Conservation (phyloP, 2,888 invertebrate genomes). For the Priocnemis perturbator region DNA sequence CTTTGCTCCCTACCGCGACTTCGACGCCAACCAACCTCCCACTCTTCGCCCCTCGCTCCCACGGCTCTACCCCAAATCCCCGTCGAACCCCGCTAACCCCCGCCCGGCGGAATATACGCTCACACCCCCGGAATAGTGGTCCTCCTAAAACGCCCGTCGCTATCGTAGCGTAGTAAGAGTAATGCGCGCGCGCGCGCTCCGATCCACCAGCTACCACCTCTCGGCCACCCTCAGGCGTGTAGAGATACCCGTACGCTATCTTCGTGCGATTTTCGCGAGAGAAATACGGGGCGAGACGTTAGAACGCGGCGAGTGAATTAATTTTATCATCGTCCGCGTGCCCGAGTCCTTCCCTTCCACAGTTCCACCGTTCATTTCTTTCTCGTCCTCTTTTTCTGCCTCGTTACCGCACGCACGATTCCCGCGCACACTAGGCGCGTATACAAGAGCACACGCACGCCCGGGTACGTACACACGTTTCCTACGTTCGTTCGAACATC, state of each 20-base stretch:
- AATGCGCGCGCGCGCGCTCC: constrained; percentile 64
- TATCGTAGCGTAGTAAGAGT: constrained; percentile 68
- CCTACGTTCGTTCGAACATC: constrained; percentile 19
- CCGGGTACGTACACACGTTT: constrained; percentile 10
- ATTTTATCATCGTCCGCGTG: constrained; percentile 1
- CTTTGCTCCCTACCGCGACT: constrained; percentile 16
- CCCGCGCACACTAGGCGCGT: not conserved
- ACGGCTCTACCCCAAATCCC: constrained; percentile 16
- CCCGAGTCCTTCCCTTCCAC: constrained; percentile 12
- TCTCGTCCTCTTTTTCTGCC: not conserved
- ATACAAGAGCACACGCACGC: constrained; percentile 22
- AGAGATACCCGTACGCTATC: constrained; percentile 36
- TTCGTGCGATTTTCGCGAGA: constrained; percentile 37
- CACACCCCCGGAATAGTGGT: constrained; percentile 47
- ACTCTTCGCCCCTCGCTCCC: not conserved
- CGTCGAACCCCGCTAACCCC: constrained; percentile 13
- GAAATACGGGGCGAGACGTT: constrained; percentile 4
- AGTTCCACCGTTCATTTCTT: too few relatives aligned
- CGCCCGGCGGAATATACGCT: constrained; percentile 38
- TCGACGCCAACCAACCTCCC: not conserved
- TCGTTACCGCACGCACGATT: too few relatives aligned
- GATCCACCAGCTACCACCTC: constrained; percentile 22
- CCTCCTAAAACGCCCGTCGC: constrained; percentile 55
- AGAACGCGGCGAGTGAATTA: not conserved
- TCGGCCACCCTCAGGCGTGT: constrained; percentile 26